Percentiles rank a stretch among this genome's conserved stretches.
phyloP scores from a whole-genome alignment of 2,888 invertebrate genomes.

The Syrista parreyssii region DNA sequence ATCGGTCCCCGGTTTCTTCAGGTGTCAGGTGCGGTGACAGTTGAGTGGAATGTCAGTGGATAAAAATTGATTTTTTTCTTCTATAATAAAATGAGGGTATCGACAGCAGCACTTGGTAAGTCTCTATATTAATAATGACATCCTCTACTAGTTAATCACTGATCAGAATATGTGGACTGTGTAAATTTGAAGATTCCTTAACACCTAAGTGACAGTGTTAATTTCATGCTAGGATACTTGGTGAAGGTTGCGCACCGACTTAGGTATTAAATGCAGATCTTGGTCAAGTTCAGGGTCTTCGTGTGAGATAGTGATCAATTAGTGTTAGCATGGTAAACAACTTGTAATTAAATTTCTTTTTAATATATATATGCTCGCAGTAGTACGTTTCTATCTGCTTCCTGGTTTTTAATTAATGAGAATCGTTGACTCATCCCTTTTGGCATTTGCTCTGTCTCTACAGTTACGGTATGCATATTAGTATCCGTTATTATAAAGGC shows the following conservation, averaged over 20 bases:
- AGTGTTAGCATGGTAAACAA: background rate
- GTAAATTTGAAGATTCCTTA: background rate
- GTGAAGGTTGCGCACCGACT: background rate
- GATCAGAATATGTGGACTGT: background rate
- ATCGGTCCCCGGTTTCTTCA: background rate
- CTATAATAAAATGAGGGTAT: constrained; percentile 36
- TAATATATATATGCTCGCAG: background rate
- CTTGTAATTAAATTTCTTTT: background rate
- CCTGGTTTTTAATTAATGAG: too few relatives aligned
- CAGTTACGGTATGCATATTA: too few relatives aligned
- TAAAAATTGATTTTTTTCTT: constrained; percentile 20
- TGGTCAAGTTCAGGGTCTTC: background rate
- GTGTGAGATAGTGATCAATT: background rate
- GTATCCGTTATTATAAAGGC: too few relatives aligned
- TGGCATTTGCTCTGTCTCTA: too few relatives aligned
- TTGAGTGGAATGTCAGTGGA: constrained; percentile 34
- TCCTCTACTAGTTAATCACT: background rate
- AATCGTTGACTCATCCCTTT: too few relatives aligned
- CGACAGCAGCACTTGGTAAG: constrained; percentile 16
- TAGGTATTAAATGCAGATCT: background rate
- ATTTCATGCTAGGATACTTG: background rate
- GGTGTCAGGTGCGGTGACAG: constrained; percentile 28
- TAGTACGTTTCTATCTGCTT: too few relatives aligned
- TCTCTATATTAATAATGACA: background rate
- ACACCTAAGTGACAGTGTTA: background rate